Conservation (phyloP, 2,888 invertebrate genomes). For the Panopea generosa region DNA sequence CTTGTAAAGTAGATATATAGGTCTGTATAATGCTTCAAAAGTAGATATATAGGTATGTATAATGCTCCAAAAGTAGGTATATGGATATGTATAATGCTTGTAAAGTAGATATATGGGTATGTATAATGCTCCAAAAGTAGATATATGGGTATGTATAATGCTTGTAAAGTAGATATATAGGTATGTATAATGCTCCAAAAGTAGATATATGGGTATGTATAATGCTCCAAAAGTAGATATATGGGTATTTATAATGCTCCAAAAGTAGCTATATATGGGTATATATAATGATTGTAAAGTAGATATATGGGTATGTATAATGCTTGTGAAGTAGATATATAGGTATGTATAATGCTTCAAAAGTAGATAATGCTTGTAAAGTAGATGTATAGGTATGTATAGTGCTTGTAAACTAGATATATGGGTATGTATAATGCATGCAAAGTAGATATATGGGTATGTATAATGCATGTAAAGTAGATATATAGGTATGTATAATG, state of each 20-base stretch:
- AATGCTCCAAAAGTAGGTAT: not conserved
- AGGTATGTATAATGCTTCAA: constrained; percentile 89
- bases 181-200: not conserved
- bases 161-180: not conserved
- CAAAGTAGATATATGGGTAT: too few relatives aligned
- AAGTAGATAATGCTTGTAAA: not conserved
- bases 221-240: not conserved
- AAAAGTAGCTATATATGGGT: not conserved
- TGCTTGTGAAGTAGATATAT: constrained; percentile 98
- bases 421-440: constrained; percentile 89
- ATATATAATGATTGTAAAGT: constrained; percentile 88
- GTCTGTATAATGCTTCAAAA: constrained; percentile 92
- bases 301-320: constrained; percentile 94
- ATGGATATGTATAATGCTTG: not conserved
- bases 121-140: not conserved
- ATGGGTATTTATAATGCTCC: not conserved
- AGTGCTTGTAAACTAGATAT: constrained; percentile 98
- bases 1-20: too few relatives aligned
- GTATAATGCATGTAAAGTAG: constrained; percentile 98
- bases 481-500: constrained; percentile 95
- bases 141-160: not conserved
- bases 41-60: constrained; percentile 1
- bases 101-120: constrained; percentile 2
- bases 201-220: not conserved
- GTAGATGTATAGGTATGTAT: constrained; percentile 86